These are phyloP conservation scores for Distichodus sexfasciatus DNA, from an alignment of 2,797 vertebrate genomes.

Conservation along the genomic window DNA sequence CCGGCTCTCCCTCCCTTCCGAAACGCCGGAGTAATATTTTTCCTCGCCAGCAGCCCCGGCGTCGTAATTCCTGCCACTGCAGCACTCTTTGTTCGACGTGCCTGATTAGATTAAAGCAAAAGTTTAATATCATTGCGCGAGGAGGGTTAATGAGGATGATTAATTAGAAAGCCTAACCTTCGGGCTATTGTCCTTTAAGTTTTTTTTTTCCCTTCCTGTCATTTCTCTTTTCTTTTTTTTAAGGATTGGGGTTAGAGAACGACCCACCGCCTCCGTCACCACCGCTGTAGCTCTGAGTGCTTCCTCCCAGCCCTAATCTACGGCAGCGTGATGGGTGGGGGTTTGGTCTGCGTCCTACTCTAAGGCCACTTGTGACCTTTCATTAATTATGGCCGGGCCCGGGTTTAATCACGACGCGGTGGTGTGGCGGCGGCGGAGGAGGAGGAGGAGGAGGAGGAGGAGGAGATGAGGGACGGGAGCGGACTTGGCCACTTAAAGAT, in stretches of 20 bases:
- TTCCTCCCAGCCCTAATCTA: slow-evolving; percentile 69
- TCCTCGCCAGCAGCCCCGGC: slow-evolving; percentile 61
- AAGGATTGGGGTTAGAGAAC: slow-evolving; percentile 74
- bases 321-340: slow-evolving; percentile 67
- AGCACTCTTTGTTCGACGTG: slow-evolving; percentile 67
- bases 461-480: slow-evolving; percentile 68
- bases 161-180: slow-evolving; percentile 77
- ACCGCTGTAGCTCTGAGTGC: slow-evolving; percentile 75
- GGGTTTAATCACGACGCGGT: slow-evolving; percentile 78
- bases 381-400: slow-evolving; percentile 76
- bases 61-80: slow-evolving; percentile 64
- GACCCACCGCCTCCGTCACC: too few species aligned
- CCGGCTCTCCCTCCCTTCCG: too few species aligned
- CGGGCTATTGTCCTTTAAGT: slow-evolving; percentile 71
- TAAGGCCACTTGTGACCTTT: slow-evolving; percentile 82
- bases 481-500: slow-evolving; percentile 68
- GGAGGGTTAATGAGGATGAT: slow-evolving; percentile 81
- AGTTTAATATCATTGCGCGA: slow-evolving; percentile 78
- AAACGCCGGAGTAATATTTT: slow-evolving; percentile 11
- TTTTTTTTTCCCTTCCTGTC: background rate
- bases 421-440: too few species aligned
- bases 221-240: slow-evolving; percentile 62
- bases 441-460: slow-evolving; percentile 72
- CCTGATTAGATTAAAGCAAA: slow-evolving; percentile 80
- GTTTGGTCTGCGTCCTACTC: slow-evolving; percentile 70